Evolutionary conservation across 2,888 invertebrate genomes (phyloP).

Genomic region (Geotrupes spiniger): DNA sequence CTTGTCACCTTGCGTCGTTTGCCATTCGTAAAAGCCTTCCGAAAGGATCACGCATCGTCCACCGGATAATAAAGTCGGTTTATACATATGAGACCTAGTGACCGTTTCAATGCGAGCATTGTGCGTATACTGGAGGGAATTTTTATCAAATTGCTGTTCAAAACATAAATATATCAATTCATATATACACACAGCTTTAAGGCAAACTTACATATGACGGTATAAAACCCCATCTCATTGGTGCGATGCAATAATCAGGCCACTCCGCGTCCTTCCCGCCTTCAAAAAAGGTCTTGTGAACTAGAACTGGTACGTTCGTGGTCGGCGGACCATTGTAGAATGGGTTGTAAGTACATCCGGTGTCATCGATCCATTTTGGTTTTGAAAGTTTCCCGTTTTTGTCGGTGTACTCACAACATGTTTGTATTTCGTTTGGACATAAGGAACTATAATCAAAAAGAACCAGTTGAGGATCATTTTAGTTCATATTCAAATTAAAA

Average conservation of each 20-base stretch:
- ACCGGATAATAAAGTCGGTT: constrained; percentile 63
- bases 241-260: constrained; percentile 22
- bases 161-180: constrained; percentile 11
- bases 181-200: no score
- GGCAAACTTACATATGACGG: constrained; percentile 27
- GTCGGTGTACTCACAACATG: constrained; percentile 20
- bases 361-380: constrained; percentile 24
- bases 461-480: neutral
- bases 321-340: constrained; percentile 32
- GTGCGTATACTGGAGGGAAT: constrained; percentile 22
- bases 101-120: constrained; percentile 29
- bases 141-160: constrained; percentile 11
- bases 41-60: constrained; percentile 74
- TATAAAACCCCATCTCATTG: constrained; percentile 31
- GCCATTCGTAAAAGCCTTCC: constrained; percentile 85
- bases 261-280: constrained; percentile 4
- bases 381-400: constrained; percentile 21
- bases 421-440: constrained; percentile 25
- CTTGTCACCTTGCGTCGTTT: constrained; percentile 58
- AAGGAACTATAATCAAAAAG: constrained; percentile 21
- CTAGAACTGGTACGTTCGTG: constrained; percentile 26
- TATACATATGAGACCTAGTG: constrained; percentile 49
- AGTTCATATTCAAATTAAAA: neutral
- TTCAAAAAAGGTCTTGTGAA: constrained; percentile 13
- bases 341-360: constrained; percentile 23